Conservation (phyloP, 1,140 invertebrate genomes). For the Berghia stephanieae region DNA sequence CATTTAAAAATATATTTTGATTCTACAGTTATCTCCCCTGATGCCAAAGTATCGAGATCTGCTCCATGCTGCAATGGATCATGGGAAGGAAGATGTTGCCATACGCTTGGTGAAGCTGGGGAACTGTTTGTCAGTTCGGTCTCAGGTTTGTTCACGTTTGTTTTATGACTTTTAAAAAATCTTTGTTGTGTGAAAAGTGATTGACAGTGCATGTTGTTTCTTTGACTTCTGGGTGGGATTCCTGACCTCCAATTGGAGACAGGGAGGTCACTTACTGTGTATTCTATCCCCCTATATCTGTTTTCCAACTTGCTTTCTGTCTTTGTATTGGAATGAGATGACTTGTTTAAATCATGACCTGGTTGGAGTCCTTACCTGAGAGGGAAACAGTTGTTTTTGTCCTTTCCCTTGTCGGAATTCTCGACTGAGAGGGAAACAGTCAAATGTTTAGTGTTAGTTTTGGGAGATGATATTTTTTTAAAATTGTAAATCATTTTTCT, state of each 20-base stretch:
- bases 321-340: no score
- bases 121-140: not conserved
- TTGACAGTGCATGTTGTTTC: not conserved
- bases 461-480: no score
- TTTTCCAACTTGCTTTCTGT: no score
- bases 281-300: no score
- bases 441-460: no score
- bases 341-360: no score
- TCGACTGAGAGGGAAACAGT: no score
- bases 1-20: not conserved
- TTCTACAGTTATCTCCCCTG: conserved; percentile 42
- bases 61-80: conserved; percentile 51
- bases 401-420: no score
- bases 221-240: not conserved
- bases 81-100: conserved; percentile 48
- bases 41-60: conserved; percentile 47
- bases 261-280: no score
- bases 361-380: no score
- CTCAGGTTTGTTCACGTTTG: not conserved
- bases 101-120: conserved; percentile 44
- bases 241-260: not conserved
- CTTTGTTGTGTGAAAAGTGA: not conserved
- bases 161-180: not conserved
- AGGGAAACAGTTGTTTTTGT: no score
- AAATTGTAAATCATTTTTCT: no score